Conservation (phyloP, 2,888 invertebrate species). For the Ernsta delagoae region DNA sequence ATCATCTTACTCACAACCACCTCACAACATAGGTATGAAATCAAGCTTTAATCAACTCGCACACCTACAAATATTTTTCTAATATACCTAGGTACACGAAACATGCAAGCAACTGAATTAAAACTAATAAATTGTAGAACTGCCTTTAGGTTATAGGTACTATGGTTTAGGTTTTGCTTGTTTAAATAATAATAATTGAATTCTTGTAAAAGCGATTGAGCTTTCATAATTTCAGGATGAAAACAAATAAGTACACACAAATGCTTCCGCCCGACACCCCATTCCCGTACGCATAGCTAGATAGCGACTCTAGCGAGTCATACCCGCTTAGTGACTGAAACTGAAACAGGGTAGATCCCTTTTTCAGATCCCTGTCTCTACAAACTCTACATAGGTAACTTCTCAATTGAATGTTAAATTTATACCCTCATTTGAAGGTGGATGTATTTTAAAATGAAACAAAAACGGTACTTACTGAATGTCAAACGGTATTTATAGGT, state of each 20-base stretch:
- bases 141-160: neutral
- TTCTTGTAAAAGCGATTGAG: neutral
- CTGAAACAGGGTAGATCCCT: too few relatives aligned
- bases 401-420: neutral
- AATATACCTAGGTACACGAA: neutral
- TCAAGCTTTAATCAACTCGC: neutral
- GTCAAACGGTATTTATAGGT: too few relatives aligned
- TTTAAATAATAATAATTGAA: neutral
- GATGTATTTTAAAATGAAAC: neutral
- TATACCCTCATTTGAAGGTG: neutral
- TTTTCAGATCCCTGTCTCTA: neutral
- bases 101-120: neutral
- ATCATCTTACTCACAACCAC: too few relatives aligned
- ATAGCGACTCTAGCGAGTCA: too few relatives aligned
- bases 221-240: neutral
- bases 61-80: neutral
- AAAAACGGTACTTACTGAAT: constrained; percentile 38
- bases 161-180: neutral
- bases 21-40: neutral
- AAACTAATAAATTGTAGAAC: neutral
- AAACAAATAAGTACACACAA: neutral
- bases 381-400: neutral
- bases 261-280: neutral
- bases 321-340: neutral
- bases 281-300: too few relatives aligned